Conservation (phyloP, 1,140 invertebrate species). For the Goniozus legneri region DNA sequence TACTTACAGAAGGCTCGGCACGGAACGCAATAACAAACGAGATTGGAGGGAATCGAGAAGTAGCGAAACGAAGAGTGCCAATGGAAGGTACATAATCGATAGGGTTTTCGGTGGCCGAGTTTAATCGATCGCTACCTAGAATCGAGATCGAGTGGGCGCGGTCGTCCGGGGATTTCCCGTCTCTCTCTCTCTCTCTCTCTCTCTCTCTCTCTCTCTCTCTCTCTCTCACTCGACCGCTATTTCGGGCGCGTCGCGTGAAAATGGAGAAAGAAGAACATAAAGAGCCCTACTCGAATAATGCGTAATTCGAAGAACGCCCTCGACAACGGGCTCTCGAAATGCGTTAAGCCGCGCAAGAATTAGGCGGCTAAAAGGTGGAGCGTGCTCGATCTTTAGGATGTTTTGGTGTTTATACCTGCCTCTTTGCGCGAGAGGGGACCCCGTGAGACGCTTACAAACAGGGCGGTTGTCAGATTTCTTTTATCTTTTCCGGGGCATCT, state of each 20-base stretch:
- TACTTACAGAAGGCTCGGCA: constrained; percentile 15
- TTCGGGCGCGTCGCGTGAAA: no score
- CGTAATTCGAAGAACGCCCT: no score
- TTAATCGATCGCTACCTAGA: no score
- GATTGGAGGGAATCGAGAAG: not conserved
- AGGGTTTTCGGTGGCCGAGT: not conserved
- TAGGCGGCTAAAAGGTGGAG: constrained; percentile 32
- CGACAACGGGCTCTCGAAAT: no score
- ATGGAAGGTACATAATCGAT: not conserved
- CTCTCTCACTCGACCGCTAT: no score
- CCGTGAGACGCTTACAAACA: constrained; percentile 45
- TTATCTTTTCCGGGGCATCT: constrained; percentile 50
- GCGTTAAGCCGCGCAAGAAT: constrained; percentile 23
- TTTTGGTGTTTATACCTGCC: constrained; percentile 46
- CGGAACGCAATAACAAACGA: no score
- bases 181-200: no score
- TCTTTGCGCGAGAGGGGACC: constrained; percentile 19
- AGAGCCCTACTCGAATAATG: no score
- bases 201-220: no score
- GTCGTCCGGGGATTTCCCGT: no score
- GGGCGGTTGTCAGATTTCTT: constrained; percentile 52
- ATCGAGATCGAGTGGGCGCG: no score
- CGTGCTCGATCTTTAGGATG: constrained; percentile 12
- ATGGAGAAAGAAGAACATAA: no score
- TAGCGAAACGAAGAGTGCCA: not conserved